These are phyloP conservation scores for Pachypanchax playfairii DNA, from an alignment of 2,113 vertebrate genomes.

Conservation along the genomic window DNA sequence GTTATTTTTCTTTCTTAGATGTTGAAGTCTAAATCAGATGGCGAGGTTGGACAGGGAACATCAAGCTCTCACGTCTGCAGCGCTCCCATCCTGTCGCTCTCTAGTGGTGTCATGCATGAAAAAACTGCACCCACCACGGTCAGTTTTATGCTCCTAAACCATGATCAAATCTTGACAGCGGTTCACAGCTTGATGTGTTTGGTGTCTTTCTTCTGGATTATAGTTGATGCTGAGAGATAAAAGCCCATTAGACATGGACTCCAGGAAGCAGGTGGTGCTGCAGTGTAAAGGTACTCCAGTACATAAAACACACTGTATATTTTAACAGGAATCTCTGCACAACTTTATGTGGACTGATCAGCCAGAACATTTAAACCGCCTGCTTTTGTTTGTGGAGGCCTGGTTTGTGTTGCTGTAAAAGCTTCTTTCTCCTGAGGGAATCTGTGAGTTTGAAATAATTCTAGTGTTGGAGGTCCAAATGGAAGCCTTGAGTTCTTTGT, in stretches of 20 bases:
- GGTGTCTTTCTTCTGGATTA: conserved; percentile 58
- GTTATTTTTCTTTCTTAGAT: conserved; percentile 72
- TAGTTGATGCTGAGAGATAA: conserved; percentile 78
- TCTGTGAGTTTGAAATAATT: too few relatives aligned
- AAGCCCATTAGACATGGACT: conserved; percentile 84
- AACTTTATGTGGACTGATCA: background rate
- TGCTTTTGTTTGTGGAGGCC: background rate
- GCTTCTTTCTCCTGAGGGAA: background rate
- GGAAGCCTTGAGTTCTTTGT: background rate
- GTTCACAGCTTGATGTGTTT: conserved; percentile 11
- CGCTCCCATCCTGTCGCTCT: conserved; percentile 74
- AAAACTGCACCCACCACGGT: conserved; percentile 85
- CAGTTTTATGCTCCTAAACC: background rate
- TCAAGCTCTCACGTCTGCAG: conserved; percentile 64
- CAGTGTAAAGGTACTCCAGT: conserved; percentile 87
- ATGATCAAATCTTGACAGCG: background rate
- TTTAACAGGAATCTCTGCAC: background rate
- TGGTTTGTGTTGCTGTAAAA: background rate
- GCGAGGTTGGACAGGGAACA: conserved; percentile 64
- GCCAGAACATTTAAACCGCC: background rate
- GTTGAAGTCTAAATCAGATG: conserved; percentile 85
- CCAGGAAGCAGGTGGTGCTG: conserved; percentile 84
- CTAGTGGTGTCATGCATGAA: conserved; percentile 78
- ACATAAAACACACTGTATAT: background rate
- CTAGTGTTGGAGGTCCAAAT: background rate